Evolutionary conservation across 1,140 invertebrate genomes (phyloP), one percentile per base, ranked within the genome.

Genomic region (Drosophila takahashii): DNA sequence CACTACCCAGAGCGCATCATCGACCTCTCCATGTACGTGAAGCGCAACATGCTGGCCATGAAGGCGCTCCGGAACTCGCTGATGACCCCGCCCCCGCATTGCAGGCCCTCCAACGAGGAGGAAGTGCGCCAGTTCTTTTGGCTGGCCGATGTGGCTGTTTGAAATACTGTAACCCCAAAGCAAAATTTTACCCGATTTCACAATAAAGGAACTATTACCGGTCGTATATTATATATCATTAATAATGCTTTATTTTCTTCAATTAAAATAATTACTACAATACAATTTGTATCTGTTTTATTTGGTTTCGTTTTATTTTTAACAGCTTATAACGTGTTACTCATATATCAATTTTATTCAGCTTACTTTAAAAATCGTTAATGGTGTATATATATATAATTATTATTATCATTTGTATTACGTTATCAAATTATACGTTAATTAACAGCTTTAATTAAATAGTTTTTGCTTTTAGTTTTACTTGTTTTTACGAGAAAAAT

Each of bases 1-100:
- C 94, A 96, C 81, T 96, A 96, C 92, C 95, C 96, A 1, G 91
- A 94, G 48, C 94, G 95, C 10, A 94, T 96, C 53, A 94, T 96
- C 15, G 93, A 95, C 84, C 95, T 96, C 74, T 81, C 93, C 8
- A 91, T 93, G 26, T 94, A 94, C 3, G 94, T 94, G 0, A 92
- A 93, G 53, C 93, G 93, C 18, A 96, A 96, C 81, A 91, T 91
- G 44, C 75, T 79, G 70, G 92, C 93, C 59, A 94, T 94, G 94
- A 92, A 92, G 73, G 90, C 93, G 59, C 34, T 92, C 8, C 62
- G 93, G 79, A 60, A 79, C 90, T 54, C 93, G 78, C 50, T 92
- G 78, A 66, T 92, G 86, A 52, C 78, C 6, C 93, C 92, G 26
- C 93, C 94, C n/a, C 93, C 94, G 0, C 94, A 95, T 79, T 95